A percentile compares a stretch with the other conserved stretches of the same genome.
phyloP scores from a whole-genome alignment of 2,797 vertebrate species.

The Schizothorax lantsangensis region DNA sequence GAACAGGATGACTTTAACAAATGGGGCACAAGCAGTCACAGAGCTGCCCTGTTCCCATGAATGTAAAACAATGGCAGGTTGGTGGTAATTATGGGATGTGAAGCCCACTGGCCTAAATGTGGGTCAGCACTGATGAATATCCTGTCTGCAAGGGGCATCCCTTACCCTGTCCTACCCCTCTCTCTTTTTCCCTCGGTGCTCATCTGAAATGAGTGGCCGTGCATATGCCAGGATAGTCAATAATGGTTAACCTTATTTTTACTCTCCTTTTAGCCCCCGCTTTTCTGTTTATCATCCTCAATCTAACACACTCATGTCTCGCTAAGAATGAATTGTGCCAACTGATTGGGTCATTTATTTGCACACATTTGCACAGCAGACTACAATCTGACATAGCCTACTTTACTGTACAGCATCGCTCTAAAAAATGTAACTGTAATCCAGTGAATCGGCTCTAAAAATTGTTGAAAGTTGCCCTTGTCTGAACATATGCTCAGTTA shows the following conservation, averaged over 20 bases:
- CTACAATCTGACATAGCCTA: background rate
- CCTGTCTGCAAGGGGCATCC: conserved; percentile 56
- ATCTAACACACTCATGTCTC: background rate
- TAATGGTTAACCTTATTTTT: conserved; percentile 52
- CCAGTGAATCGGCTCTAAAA: background rate
- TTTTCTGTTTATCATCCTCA: background rate
- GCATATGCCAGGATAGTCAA: conserved; percentile 64
- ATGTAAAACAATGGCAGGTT: conserved; percentile 55
- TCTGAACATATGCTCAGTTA: background rate
- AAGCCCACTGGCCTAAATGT: conserved; percentile 52
- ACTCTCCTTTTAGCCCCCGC: background rate
- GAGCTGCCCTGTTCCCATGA: conserved; percentile 44
- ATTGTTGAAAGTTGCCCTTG: background rate
- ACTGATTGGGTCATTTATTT: background rate
- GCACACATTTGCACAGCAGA: background rate
- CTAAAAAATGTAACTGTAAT: background rate
- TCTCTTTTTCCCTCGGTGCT: conserved; percentile 57
- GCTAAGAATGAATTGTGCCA: background rate
- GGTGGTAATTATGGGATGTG: conserved; percentile 51
- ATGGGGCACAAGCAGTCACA: conserved; percentile 38
- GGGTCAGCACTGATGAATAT: conserved; percentile 69
- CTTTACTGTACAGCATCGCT: background rate
- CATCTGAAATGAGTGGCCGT: conserved; percentile 69
- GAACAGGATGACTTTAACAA: conserved; percentile 44
- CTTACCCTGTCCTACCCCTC: conserved; percentile 23